A percentile compares a stretch with the other conserved stretches of the same genome.
These are phyloP conservation scores for Mus spicilegus DNA, from an alignment of 2,113 vertebrate species.

Conservation along the genomic window DNA sequence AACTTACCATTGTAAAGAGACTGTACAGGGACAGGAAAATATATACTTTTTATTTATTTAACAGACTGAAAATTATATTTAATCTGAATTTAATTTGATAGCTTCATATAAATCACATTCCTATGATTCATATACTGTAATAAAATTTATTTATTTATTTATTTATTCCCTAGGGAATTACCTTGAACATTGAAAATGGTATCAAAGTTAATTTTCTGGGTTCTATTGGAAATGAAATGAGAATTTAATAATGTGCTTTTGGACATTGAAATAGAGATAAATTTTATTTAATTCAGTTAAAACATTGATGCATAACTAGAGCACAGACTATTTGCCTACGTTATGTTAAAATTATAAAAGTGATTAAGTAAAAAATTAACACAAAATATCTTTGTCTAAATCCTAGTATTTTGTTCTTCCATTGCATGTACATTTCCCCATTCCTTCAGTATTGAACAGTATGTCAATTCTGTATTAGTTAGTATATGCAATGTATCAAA, in stretches of 20 bases:
- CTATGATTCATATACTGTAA: background rate
- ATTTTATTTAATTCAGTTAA: background rate
- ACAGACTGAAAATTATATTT: background rate
- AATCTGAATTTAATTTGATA: background rate
- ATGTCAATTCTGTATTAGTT: background rate
- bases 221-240: background rate
- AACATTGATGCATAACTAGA: background rate
- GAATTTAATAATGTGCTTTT: background rate
- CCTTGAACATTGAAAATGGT: background rate
- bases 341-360: background rate
- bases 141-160: background rate
- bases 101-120: background rate
- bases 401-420: background rate
- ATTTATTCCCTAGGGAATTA: background rate
- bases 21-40: accelerated
- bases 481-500: background rate
- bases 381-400: background rate
- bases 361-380: background rate
- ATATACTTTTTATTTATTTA: background rate
- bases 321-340: background rate
- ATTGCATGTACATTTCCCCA: background rate
- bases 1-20: background rate
- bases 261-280: background rate
- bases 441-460: background rate
- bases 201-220: accelerated